phyloP scores from a whole-genome alignment of 2,888 invertebrate species.

The Phrixothrix hirtus region DNA sequence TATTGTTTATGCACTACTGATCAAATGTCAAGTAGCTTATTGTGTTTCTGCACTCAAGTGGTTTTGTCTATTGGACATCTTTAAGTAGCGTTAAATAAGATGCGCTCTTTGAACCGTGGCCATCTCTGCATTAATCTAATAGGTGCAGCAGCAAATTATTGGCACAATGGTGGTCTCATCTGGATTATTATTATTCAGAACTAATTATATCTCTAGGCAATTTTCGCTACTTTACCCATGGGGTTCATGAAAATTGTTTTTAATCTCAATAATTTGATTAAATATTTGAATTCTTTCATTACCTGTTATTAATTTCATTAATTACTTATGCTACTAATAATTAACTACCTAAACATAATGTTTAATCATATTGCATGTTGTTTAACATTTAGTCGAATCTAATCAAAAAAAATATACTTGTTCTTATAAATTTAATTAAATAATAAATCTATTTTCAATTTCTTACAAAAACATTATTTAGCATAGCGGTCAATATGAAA shows the following conservation, averaged over 20 bases:
- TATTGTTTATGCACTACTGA: conserved; percentile 41
- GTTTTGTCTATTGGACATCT: conserved; percentile 47
- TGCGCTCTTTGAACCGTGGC: conserved; percentile 44
- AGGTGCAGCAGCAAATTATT: conserved; percentile 43
- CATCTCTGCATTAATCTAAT: conserved; percentile 41
- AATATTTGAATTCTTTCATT: too few species aligned
- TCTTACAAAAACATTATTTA: too few species aligned
- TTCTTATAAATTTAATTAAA: background rate
- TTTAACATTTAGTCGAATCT: background rate
- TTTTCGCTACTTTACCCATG: too few species aligned
- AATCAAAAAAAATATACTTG: background rate
- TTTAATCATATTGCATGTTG: background rate
- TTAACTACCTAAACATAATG: background rate
- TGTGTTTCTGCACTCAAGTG: conserved; percentile 45
- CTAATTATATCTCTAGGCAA: conserved; percentile 37
- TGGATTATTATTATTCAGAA: conserved; percentile 40
- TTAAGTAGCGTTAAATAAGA: conserved; percentile 50
- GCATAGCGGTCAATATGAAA: too few species aligned
- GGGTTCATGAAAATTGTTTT: background rate
- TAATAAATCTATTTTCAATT: background rate
- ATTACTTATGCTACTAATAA: background rate
- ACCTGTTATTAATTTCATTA: background rate
- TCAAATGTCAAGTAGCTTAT: conserved; percentile 42
- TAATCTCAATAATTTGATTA: background rate
- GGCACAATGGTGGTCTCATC: conserved; percentile 42